Conservation (phyloP, 2,113 vertebrate genomes). For the Eclectus roratus region DNA sequence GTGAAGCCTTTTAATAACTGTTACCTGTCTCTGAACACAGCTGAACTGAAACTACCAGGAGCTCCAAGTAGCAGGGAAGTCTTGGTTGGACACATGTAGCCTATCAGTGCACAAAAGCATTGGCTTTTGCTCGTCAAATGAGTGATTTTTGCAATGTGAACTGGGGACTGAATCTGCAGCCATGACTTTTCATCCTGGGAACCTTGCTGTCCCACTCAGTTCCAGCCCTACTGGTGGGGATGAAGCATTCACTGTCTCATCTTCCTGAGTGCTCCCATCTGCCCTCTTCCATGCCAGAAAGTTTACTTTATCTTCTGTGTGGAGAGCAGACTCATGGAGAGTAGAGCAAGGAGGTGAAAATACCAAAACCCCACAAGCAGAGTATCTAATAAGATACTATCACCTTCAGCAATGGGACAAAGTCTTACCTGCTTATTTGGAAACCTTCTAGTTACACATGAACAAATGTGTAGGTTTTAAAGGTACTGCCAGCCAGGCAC, state of each 20-base stretch:
- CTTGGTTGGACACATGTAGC: accelerated
- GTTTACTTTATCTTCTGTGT: not conserved
- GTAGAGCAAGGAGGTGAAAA: not conserved
- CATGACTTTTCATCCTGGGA: not conserved
- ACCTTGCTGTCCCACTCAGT: not conserved
- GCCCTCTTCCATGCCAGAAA: not conserved
- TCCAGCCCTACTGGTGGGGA: not conserved
- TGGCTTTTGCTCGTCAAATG: not conserved
- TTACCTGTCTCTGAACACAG: not conserved
- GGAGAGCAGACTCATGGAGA: not conserved
- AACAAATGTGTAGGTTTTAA: not conserved
- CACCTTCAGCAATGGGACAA: not conserved
- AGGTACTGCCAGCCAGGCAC: not conserved
- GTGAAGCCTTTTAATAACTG: not conserved
- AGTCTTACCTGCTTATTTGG: not conserved
- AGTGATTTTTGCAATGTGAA: not conserved
- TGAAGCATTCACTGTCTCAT: not conserved
- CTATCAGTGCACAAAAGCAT: accelerated
- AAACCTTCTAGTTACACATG: not conserved
- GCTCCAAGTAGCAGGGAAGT: not conserved
- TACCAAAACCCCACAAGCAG: not conserved
- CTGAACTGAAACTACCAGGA: not conserved
- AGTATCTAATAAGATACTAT: not conserved
- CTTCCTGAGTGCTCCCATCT: not conserved
- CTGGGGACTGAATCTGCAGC: not conserved